These are phyloP conservation scores for Proterorhinus semilunaris DNA, from an alignment of 2,113 vertebrate genomes.

Conservation along the genomic window DNA sequence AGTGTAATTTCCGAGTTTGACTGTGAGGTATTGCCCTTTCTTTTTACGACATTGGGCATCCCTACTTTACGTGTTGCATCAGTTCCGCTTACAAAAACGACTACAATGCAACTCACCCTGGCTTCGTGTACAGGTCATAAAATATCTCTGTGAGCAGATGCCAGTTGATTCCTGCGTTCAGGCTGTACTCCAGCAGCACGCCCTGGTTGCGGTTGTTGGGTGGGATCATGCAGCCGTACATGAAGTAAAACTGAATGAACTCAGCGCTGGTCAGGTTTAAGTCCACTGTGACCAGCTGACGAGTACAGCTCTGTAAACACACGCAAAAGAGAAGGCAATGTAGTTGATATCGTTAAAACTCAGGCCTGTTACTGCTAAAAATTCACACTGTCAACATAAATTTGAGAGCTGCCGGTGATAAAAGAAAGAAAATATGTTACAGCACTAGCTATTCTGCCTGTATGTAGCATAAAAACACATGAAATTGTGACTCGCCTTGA, in stretches of 20 bases:
- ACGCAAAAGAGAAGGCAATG: background rate
- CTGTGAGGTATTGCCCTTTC: too few species aligned
- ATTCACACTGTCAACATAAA: too few species aligned
- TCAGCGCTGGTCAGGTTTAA: slow-evolving; percentile 94
- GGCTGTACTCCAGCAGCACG: slow-evolving; percentile 94
- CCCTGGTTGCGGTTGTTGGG: slow-evolving; percentile 94
- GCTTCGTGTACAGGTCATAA: slow-evolving; percentile 96
- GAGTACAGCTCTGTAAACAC: slow-evolving; percentile 85
- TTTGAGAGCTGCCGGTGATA: too few species aligned
- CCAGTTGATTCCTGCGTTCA: slow-evolving; percentile 96
- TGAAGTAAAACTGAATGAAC: slow-evolving; percentile 99
- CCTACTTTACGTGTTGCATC: background rate
- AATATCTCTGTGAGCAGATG: slow-evolving; percentile 94
- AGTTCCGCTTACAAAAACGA: background rate
- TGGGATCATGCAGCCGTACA: slow-evolving; percentile 95
- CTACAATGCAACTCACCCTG: slow-evolving; percentile 78
- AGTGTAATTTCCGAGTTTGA: too few species aligned
- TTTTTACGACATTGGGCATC: too few species aligned
- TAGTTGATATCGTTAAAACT: background rate
- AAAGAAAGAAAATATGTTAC: background rate
- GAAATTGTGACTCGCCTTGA: too few species aligned
- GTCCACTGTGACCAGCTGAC: slow-evolving; percentile 92
- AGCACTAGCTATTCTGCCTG: too few species aligned
- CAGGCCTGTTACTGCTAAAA: too few species aligned
- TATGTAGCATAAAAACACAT: background rate